Evolutionary conservation across 30 jellyfish, hydroid and myxozoan species (phyloP).

Genomic region (Rhopilema esculentum): DNA sequence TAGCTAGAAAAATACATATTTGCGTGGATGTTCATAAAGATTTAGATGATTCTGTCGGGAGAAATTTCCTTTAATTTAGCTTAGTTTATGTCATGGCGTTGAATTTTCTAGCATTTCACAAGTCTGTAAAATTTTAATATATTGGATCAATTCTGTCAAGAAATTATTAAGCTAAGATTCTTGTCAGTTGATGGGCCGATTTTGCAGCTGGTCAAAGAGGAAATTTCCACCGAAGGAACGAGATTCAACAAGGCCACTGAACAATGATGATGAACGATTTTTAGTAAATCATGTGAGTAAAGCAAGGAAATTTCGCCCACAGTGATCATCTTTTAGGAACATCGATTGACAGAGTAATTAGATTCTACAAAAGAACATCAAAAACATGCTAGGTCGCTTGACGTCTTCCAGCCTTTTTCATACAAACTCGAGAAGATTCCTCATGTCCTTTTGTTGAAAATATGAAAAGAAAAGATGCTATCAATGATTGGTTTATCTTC

Average conservation of each 20-base stretch:
- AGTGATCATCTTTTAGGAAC: not conserved
- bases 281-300: not conserved
- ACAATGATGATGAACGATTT: not conserved
- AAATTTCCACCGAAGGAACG: not conserved
- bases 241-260: not conserved
- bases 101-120: no score
- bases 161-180: no score
- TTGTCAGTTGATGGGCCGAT: no score
- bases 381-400: not conserved
- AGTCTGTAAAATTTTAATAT: no score
- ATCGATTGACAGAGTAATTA: not conserved
- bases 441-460: not conserved
- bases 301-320: not conserved
- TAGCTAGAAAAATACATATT: no score
- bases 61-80: no score
- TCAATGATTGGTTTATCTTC: no score
- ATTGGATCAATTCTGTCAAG: no score
- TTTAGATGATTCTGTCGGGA: no score
- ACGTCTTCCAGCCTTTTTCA: not conserved
- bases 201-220: not conserved
- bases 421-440: not conserved
- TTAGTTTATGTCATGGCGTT: no score
- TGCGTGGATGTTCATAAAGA: no score
- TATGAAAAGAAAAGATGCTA: not conserved
- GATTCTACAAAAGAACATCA: not conserved